Evolutionary conservation across 1,140 invertebrate species (phyloP).

Genomic region (Ceratina japonica): DNA sequence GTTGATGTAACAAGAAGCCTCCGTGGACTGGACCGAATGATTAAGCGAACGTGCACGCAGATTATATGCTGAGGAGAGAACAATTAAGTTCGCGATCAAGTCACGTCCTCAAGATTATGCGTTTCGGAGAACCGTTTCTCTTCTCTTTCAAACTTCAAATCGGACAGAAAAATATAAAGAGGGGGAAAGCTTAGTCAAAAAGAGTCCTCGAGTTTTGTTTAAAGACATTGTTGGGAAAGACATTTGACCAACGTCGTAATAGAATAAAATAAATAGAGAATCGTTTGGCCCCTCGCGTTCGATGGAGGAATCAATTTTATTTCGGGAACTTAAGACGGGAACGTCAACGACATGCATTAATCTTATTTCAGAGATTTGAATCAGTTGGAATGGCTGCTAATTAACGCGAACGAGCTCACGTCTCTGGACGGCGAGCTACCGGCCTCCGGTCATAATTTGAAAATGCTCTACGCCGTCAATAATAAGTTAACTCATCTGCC

Average conservation of each 20-base stretch:
- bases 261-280: not conserved
- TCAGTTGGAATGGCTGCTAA: slow-evolving; percentile 87
- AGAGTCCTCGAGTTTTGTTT: not conserved
- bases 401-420: slow-evolving; percentile 87
- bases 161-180: not conserved
- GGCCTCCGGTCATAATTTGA: slow-evolving; percentile 82
- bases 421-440: slow-evolving; percentile 88
- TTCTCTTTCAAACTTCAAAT: not conserved
- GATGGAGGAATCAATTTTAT: not conserved
- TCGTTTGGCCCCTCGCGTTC: not conserved
- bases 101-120: slow-evolving; percentile 29
- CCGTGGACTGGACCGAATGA: slow-evolving; percentile 38
- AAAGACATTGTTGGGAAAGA: not conserved
- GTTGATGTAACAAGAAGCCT: slow-evolving; percentile 35
- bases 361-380: slow-evolving; percentile 81
- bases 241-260: not conserved
- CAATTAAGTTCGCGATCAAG: slow-evolving; percentile 28
- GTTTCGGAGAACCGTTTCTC: not conserved
- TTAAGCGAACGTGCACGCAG: slow-evolving; percentile 32
- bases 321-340: not conserved
- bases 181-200: not conserved
- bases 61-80: slow-evolving; percentile 33
- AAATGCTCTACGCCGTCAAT: slow-evolving; percentile 85
- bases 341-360: slow-evolving; percentile 21
- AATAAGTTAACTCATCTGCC: slow-evolving; percentile 86